These are phyloP conservation scores for Araneus ventricosus DNA, from an alignment of 1,140 invertebrate genomes.

Conservation along the genomic window DNA sequence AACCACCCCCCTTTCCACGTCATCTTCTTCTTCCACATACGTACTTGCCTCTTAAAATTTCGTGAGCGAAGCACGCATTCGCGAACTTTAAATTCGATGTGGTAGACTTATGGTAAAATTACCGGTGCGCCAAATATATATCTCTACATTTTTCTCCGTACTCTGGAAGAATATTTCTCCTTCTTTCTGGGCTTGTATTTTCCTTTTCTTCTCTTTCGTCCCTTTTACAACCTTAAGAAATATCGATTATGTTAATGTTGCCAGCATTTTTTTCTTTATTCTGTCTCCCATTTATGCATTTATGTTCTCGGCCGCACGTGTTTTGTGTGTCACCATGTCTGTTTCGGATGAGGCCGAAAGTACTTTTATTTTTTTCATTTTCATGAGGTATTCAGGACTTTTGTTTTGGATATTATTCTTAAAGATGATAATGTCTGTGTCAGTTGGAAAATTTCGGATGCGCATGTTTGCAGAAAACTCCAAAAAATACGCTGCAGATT, in stretches of 20 bases:
- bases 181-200: too few relatives aligned
- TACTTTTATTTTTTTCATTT: neutral
- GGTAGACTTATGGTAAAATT: constrained; percentile 55
- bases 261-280: neutral
- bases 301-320: constrained; percentile 2
- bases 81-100: constrained; percentile 52
- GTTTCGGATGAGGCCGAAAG: neutral
- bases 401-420: neutral
- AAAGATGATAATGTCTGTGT: neutral
- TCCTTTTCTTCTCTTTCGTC: neutral
- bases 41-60: constrained; percentile 24
- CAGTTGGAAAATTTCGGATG: neutral
- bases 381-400: neutral
- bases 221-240: constrained; percentile 1
- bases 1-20: neutral
- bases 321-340: constrained; percentile 6
- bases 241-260: constrained; percentile 43
- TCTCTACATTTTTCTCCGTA: constrained; percentile 52
- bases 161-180: constrained; percentile 16
- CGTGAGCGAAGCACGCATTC: constrained; percentile 24
- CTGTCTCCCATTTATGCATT: neutral
- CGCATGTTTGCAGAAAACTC: neutral
- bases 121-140: constrained; percentile 53
- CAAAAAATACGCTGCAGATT: neutral
- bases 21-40: neutral